A percentile compares a stretch with the other conserved stretches of the same genome.
Conservation (phyloP, 2,888 invertebrate genomes). For the Drosophila emarginata region DNA sequence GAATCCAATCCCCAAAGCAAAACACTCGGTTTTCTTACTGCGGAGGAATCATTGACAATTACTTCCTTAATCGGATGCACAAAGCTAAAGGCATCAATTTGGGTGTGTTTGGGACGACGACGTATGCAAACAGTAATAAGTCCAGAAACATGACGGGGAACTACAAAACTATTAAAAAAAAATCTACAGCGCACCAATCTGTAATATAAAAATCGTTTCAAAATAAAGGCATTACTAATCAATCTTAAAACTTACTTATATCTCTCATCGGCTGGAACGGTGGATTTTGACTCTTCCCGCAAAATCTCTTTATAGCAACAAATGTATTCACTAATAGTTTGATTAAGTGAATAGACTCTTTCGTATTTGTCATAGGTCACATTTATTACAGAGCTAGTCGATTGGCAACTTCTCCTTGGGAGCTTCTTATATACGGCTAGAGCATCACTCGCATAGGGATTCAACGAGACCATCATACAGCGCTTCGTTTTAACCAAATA, state of each 20-base stretch:
- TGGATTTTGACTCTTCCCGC: not conserved
- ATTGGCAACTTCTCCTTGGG: not conserved
- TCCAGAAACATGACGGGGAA: slow-evolving; percentile 65
- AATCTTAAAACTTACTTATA: not conserved
- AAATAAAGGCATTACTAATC: not conserved
- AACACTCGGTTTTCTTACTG: slow-evolving; percentile 84
- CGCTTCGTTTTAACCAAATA: not conserved
- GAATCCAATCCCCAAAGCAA: slow-evolving; percentile 92
- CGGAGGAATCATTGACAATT: not conserved
- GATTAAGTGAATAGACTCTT: not conserved
- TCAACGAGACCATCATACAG: not conserved
- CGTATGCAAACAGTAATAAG: slow-evolving; percentile 80
- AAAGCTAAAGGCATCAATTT: slow-evolving; percentile 84
- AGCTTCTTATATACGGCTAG: not conserved
- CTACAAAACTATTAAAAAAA: slow-evolving; percentile 29
- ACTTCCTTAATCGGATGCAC: slow-evolving; percentile 82
- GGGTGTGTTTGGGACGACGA: slow-evolving; percentile 59
- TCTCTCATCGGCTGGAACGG: not conserved
- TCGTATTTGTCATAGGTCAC: not conserved
- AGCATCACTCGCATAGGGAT: not conserved
- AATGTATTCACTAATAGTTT: not conserved
- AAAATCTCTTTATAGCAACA: not conserved
- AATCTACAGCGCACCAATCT: slow-evolving; percentile 65
- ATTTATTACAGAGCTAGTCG: not conserved
- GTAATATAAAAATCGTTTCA: not conserved